A percentile compares a stretch with the other conserved stretches of the same genome.
phyloP scores from a whole-genome alignment of 1,140 invertebrate species.

The Euura saliciscinereae region DNA sequence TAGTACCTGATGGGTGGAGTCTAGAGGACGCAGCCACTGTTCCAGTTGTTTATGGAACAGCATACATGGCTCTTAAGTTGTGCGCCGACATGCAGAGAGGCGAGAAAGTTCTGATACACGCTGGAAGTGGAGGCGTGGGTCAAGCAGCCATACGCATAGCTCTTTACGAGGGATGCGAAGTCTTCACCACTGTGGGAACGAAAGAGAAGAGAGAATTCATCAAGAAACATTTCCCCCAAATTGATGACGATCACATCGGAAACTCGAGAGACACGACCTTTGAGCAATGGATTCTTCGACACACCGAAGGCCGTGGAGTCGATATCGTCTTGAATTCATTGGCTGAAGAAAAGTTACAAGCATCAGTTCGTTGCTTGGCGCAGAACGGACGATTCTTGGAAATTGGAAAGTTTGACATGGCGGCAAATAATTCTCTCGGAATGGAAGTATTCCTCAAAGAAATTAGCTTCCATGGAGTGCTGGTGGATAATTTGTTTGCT shows the following conservation, averaged over 20 bases:
- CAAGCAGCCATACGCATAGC: constrained; percentile 80
- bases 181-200: constrained; percentile 76
- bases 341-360: constrained; percentile 77
- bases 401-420: constrained; percentile 79
- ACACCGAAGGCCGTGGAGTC: constrained; percentile 71
- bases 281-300: constrained; percentile 68
- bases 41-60: constrained; percentile 85
- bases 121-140: constrained; percentile 78
- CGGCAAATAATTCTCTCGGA: constrained; percentile 68
- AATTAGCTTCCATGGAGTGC: constrained; percentile 78
- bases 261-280: constrained; percentile 76
- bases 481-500: constrained; percentile 70
- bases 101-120: constrained; percentile 75
- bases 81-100: constrained; percentile 64
- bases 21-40: constrained; percentile 88
- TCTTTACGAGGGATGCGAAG: constrained; percentile 67
- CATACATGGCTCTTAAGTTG: constrained; percentile 77
- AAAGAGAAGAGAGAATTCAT: constrained; percentile 74
- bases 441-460: constrained; percentile 83
- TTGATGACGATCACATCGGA: constrained; percentile 72
- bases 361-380: constrained; percentile 79
- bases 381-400: constrained; percentile 74
- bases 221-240: constrained; percentile 67
- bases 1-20: constrained; percentile 81
- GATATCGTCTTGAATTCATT: constrained; percentile 82